These are phyloP conservation scores for Prenolepis imparis DNA, from an alignment of 2,888 invertebrate species.

Conservation along the genomic window DNA sequence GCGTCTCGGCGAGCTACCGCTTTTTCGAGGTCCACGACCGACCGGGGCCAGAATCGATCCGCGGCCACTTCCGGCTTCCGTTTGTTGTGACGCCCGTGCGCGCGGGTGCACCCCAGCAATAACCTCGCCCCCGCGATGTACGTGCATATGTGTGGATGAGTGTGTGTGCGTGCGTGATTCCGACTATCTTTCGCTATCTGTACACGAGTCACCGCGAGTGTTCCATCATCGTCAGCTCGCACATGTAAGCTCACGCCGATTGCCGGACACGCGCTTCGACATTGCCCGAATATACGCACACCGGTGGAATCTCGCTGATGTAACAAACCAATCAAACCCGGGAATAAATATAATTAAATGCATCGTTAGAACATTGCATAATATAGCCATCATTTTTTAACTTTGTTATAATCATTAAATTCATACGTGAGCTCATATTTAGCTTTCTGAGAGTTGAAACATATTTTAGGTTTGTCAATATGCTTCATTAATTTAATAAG, in stretches of 20 bases:
- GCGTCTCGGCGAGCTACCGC: constrained; percentile 69
- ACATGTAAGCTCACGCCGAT: constrained; percentile 17
- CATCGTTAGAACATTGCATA: neutral
- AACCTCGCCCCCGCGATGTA: constrained; percentile 54
- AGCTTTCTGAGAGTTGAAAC: neutral
- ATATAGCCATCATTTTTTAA: neutral
- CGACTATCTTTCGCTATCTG: neutral
- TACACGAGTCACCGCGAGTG: neutral
- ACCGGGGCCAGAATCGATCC: constrained; percentile 72
- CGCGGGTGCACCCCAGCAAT: constrained; percentile 55
- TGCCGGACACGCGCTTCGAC: constrained; percentile 10
- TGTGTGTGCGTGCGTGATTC: neutral
- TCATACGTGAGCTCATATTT: neutral
- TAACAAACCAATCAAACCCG: neutral
- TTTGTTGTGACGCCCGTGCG: constrained; percentile 79
- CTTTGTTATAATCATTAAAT: neutral
- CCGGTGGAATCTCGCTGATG: neutral
- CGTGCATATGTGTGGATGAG: constrained; percentile 28
- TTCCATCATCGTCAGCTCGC: constrained; percentile 28
- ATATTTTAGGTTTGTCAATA: neutral
- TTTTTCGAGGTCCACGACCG: constrained; percentile 81
- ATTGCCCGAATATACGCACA: neutral
- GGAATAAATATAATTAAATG: constrained; percentile 14
- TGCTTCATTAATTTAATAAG: constrained; percentile 2
- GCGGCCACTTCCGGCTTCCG: constrained; percentile 76